These are phyloP conservation scores for Mesembrinibis cayennensis DNA, from an alignment of 2,113 vertebrate genomes.

Conservation along the genomic window DNA sequence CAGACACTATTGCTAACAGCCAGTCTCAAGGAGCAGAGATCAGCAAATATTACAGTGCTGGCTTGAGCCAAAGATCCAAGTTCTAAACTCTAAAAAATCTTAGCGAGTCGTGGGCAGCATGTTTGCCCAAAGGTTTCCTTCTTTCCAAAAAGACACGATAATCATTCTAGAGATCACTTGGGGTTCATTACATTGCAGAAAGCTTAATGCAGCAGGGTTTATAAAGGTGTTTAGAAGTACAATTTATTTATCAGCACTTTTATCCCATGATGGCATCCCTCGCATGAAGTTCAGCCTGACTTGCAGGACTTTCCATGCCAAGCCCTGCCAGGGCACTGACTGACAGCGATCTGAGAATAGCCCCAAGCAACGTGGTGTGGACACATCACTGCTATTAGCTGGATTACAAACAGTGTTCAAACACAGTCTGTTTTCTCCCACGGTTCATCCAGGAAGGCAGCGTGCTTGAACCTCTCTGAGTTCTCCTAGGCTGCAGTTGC, in stretches of 20 bases:
- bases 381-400: background rate
- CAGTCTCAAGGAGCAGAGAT: background rate
- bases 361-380: background rate
- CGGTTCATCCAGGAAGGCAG: background rate
- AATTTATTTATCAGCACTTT: background rate
- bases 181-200: background rate
- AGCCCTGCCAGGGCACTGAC: background rate
- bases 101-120: accelerated
- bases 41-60: background rate
- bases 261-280: background rate
- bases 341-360: background rate
- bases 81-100: background rate
- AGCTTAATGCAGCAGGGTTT: background rate
- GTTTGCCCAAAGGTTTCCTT: background rate
- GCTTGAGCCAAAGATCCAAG: background rate
- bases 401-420: background rate
- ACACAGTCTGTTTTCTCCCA: background rate
- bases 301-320: background rate
- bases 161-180: background rate
- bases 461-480: background rate
- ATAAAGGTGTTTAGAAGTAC: background rate
- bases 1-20: background rate
- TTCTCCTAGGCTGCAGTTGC: background rate
- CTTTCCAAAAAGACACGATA: background rate
- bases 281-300: background rate